These are phyloP conservation scores for Conus betulinus DNA, from an alignment of 1,140 invertebrate genomes.

Conservation along the genomic window DNA sequence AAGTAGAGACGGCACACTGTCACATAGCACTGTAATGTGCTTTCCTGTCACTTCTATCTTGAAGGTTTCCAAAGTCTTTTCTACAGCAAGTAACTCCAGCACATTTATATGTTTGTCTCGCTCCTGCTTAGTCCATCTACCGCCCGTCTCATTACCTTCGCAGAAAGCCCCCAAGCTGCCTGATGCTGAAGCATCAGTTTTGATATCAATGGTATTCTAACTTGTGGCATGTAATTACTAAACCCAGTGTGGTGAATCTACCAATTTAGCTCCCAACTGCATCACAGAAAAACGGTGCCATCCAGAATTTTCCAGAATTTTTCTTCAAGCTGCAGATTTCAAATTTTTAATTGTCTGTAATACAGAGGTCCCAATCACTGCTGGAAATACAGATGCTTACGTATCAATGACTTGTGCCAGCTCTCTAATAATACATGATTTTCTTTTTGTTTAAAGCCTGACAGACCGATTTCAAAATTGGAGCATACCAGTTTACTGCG, in stretches of 20 bases:
- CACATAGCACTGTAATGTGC: background rate
- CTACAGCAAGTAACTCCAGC: background rate
- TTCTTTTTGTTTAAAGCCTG: background rate
- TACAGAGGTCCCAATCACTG: conserved; percentile 6
- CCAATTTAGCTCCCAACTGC: background rate
- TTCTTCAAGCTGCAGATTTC: background rate
- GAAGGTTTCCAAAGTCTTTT: background rate
- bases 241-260: background rate
- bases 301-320: background rate
- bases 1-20: conserved; percentile 9
- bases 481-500: too few relatives aligned
- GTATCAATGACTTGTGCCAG: background rate
- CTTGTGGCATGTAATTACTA: background rate
- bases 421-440: background rate
- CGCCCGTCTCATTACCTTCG: background rate
- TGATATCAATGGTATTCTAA: background rate
- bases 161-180: background rate
- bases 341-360: background rate
- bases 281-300: background rate
- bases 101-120: background rate
- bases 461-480: too few relatives aligned
- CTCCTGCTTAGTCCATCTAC: background rate
- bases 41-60: background rate
- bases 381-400: background rate
- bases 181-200: conserved; percentile 17